Percentiles rank a stretch among this genome's conserved stretches.
Evolutionary conservation across 2,888 invertebrate species (phyloP).

Genomic region (Stratiomys singularior): DNA sequence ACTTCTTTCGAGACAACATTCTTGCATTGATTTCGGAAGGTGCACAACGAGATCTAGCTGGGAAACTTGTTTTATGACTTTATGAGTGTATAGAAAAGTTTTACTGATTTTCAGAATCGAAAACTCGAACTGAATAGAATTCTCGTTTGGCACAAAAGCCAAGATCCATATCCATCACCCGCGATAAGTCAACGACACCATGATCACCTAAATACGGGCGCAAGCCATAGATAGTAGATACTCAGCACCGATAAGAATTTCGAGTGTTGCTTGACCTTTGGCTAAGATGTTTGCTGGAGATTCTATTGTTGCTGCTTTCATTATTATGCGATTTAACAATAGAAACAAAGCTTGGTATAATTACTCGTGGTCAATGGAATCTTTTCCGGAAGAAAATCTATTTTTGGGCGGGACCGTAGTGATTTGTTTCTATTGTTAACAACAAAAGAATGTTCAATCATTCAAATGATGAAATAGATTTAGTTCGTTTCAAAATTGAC

Average conservation of each 20-base stretch:
- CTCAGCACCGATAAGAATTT: background rate
- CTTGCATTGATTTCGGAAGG: slow-evolving; percentile 45
- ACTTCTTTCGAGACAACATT: slow-evolving; percentile 45
- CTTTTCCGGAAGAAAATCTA: background rate
- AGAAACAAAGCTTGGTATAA: background rate
- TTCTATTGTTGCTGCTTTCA: background rate
- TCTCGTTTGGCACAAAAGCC: background rate
- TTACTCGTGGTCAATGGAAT: background rate
- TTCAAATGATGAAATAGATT: slow-evolving; percentile 39
- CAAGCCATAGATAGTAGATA: background rate
- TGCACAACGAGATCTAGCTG: slow-evolving; percentile 30
- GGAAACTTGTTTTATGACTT: slow-evolving; percentile 38
- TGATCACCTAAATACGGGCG: background rate
- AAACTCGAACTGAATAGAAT: background rate
- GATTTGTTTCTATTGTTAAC: background rate
- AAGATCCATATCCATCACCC: background rate
- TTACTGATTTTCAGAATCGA: slow-evolving; percentile 1
- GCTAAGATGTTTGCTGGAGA: background rate
- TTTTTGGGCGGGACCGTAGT: background rate
- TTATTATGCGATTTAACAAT: background rate
- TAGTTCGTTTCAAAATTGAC: background rate
- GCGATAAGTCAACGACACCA: slow-evolving; percentile 6
- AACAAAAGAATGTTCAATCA: slow-evolving; percentile 20
- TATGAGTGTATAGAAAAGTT: background rate
- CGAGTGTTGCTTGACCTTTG: slow-evolving; percentile 14